Percentiles rank a stretch among this genome's conserved stretches.
Conservation (phyloP, 2,113 vertebrate species). For the Tylochromis polylepis region DNA sequence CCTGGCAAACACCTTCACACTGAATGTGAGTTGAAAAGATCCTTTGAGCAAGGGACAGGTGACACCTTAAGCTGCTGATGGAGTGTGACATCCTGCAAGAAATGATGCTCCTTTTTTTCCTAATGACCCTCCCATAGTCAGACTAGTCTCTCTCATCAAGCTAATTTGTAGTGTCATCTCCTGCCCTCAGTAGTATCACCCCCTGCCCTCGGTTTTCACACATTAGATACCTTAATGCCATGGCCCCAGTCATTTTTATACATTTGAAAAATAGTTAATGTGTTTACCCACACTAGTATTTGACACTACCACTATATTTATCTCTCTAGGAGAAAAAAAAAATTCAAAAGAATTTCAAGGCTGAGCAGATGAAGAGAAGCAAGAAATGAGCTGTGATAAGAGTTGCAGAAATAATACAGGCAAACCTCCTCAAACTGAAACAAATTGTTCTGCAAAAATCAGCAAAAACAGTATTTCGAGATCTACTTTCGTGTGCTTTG, state of each 20-base stretch:
- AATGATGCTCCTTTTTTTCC: neutral
- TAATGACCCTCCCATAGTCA: slow-evolving; percentile 34
- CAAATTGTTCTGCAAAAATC: neutral
- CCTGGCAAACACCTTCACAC: slow-evolving; percentile 10
- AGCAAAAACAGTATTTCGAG: neutral
- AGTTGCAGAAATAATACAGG: neutral
- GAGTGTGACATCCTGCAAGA: slow-evolving; percentile 41
- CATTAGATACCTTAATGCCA: neutral
- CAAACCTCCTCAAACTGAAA: neutral
- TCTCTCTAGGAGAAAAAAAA: neutral
- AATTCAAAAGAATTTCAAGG: neutral
- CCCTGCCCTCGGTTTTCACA: slow-evolving; percentile 15
- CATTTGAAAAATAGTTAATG: neutral
- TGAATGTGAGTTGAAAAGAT: slow-evolving; percentile 1
- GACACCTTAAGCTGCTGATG: slow-evolving; percentile 23
- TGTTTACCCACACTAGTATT: neutral
- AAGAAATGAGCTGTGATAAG: neutral
- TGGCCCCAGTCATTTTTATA: neutral
- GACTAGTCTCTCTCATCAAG: slow-evolving; percentile 21
- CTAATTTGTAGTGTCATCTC: slow-evolving; percentile 26
- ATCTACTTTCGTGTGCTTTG: neutral
- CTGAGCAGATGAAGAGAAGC: neutral
- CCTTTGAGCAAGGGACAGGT: neutral
- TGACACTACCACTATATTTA: neutral
- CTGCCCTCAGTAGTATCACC: slow-evolving; percentile 1